phyloP scores from a whole-genome alignment of 2,113 vertebrate genomes.

The Panthera uncia region DNA sequence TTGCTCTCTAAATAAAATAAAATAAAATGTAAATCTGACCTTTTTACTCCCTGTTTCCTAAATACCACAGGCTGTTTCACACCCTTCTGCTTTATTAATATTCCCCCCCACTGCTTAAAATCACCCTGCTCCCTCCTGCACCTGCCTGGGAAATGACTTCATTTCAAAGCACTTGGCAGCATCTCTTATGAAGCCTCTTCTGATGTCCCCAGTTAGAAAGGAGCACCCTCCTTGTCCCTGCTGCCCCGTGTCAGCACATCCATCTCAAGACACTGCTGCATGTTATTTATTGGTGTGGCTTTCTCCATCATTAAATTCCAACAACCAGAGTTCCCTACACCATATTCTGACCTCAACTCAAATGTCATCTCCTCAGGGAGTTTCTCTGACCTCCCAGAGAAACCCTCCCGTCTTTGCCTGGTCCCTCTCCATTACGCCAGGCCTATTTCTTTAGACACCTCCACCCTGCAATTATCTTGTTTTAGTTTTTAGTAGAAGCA shows the following conservation, averaged over 20 bases:
- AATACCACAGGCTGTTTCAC: neutral
- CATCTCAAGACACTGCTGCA: neutral
- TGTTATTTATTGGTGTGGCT: neutral
- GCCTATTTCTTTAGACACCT: neutral
- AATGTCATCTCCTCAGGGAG: neutral
- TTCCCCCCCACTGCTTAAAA: too few species aligned
- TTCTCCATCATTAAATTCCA: neutral
- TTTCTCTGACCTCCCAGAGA: neutral
- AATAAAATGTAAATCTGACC: neutral
- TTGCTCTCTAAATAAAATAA: too few species aligned
- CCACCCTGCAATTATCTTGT: neutral
- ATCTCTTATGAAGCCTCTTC: neutral
- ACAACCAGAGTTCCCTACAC: neutral
- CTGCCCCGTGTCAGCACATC: neutral
- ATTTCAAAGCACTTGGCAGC: neutral
- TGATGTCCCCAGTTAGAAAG: neutral
- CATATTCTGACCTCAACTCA: neutral
- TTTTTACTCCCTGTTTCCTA: neutral
- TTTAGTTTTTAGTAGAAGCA: neutral
- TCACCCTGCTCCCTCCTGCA: neutral
- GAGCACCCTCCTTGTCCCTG: accelerated
- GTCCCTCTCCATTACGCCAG: neutral
- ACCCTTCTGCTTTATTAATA: neutral
- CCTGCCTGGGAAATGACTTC: neutral
- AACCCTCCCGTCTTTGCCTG: neutral